Percentiles rank a stretch among this genome's conserved stretches.
These are phyloP conservation scores for Parazoanthus darwini DNA, from an alignment of 92 coral and sea anemone species.

Conservation along the genomic window DNA sequence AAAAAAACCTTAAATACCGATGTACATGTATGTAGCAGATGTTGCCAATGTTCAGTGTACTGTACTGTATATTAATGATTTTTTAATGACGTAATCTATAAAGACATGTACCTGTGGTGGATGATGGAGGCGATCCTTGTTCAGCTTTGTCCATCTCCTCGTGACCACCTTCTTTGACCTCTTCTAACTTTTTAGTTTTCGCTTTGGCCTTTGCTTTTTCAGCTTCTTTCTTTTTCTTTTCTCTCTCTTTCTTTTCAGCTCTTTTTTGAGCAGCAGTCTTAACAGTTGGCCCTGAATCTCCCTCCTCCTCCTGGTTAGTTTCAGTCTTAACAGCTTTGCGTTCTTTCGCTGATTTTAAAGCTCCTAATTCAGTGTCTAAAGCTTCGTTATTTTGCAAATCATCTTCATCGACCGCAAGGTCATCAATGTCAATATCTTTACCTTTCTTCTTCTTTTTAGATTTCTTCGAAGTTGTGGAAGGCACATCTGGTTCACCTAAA, in stretches of 20 bases:
- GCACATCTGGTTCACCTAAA: constrained; percentile 37
- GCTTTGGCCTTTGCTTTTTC: constrained; percentile 87
- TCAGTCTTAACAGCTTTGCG: constrained; percentile 41
- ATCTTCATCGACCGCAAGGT: constrained; percentile 51
- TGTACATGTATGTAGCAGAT: too few species aligned
- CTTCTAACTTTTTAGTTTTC: constrained; percentile 54
- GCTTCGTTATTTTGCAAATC: constrained; percentile 47
- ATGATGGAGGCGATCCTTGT: constrained; percentile 7
- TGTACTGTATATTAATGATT: too few species aligned
- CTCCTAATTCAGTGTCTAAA: constrained; percentile 46
- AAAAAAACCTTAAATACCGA: too few species aligned
- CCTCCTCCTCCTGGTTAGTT: constrained; percentile 40
- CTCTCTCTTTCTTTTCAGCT: constrained; percentile 98
- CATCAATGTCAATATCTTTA: constrained; percentile 77
- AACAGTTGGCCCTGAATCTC: constrained; percentile 58
- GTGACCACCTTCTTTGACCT: constrained; percentile 31
- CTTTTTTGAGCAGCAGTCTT: constrained; percentile 98
- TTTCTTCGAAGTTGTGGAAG: constrained; percentile 54
- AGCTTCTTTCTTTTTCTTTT: constrained; percentile 88
- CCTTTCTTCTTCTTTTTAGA: constrained; percentile 79
- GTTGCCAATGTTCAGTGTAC: too few species aligned
- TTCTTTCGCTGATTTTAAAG: constrained; percentile 36
- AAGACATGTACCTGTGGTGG: constrained; percentile 11
- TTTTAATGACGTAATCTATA: not conserved
- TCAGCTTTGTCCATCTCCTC: constrained; percentile 43